Percentiles rank a stretch among this genome's conserved stretches.
Evolutionary conservation across 2,888 invertebrate genomes (phyloP).

Genomic region (Neocrepidodera transversa): DNA sequence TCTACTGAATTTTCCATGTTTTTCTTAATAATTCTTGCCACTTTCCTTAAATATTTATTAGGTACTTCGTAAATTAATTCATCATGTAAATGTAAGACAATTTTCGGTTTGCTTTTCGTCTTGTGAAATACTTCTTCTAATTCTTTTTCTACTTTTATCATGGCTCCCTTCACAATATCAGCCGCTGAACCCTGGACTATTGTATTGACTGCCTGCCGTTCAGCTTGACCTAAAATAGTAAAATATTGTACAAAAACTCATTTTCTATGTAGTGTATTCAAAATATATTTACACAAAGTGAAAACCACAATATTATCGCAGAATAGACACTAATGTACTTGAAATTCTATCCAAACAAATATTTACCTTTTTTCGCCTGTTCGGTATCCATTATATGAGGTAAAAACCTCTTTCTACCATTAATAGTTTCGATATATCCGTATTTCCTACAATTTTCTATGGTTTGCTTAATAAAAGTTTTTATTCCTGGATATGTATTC

Average conservation of each 20-base stretch:
- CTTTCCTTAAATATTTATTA: conserved; percentile 63
- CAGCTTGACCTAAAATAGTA: conserved; percentile 75
- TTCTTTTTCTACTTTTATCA: conserved; percentile 76
- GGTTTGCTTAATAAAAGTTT: conserved; percentile 66
- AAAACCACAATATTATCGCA: no score
- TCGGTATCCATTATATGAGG: conserved; percentile 74
- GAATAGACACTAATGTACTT: no score
- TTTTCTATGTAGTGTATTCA: no score
- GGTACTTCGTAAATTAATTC: conserved; percentile 93
- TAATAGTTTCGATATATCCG: conserved; percentile 86
- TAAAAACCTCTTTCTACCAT: conserved; percentile 79
- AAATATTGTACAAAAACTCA: no score
- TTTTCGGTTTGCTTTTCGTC: conserved; percentile 62
- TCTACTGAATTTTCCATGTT: conserved; percentile 82
- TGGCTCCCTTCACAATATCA: conserved; percentile 91
- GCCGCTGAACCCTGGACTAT: conserved; percentile 97
- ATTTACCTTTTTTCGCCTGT: conserved; percentile 66
- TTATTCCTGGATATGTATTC: conserved; percentile 75
- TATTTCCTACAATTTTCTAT: conserved; percentile 68
- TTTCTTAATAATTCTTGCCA: conserved; percentile 71
- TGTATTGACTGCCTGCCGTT: conserved; percentile 96
- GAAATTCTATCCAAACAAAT: no score
- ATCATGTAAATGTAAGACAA: conserved; percentile 94
- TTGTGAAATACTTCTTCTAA: conserved; percentile 61
- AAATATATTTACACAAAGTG: no score